Evolutionary conservation across 2,888 invertebrate genomes (phyloP), one percentile per base, ranked within the genome.

Genomic region (Drosophila neonasuta): DNA sequence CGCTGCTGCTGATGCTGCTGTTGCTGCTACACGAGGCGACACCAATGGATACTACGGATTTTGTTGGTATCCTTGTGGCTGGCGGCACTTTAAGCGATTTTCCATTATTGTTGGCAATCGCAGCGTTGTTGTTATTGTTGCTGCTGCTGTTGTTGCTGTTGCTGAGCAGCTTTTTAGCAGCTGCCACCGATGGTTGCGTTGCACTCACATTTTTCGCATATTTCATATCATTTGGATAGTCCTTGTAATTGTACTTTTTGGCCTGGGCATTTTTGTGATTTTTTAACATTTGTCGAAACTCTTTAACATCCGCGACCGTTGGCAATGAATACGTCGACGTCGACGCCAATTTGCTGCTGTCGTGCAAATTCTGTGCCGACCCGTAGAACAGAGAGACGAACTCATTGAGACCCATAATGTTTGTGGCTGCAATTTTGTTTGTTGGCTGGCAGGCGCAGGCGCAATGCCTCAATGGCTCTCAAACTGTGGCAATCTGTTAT

Each of bases 311-410:
- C 72, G 85, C 86, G 60, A 68, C 77, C 71, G 80, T 71, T 56
- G 87, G 78, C 75, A 83, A 77, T 59, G 83, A 85, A 75, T 85
- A 81, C 61, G 82, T 77, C 67, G 83, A 75, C 69, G 74, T 71
- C 67, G 85, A 75, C 63, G 77, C 64, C 73, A 70, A 58, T 77
- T 87, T 87, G 68, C 69, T 71, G 68, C 68, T 71, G 57, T 62
- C 71, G 66, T 89, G 85, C 64, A 89, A 82, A 79, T 86, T 90
- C 77, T 89, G 90, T 72, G 89, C 87, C 67, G 88, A 89, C 73
- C 88, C 90, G 71, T 91, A 90, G 82, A 91, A 90, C 74, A 91
- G 88, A 74, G 91, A 89, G 64, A 90, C 90, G 65, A 90, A 90
- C 83, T 91, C 91, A 79, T 90, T 91, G 46, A 91, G 86, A 56